Evolutionary conservation across 2,888 invertebrate genomes (phyloP).

Genomic region (Temnothorax rugatulus): DNA sequence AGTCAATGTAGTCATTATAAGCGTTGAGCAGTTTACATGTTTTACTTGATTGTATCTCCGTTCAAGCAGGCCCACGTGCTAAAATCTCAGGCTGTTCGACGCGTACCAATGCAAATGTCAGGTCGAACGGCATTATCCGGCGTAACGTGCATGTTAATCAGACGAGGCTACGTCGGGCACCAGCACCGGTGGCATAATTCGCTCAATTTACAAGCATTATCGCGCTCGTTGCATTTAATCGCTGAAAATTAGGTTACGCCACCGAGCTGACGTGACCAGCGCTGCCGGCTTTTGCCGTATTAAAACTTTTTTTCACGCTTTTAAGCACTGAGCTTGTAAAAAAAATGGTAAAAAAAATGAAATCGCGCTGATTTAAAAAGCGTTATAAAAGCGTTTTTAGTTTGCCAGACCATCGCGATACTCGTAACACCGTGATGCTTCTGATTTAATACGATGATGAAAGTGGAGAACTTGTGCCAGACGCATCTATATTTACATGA

Average conservation of each 20-base stretch:
- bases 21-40: constrained; percentile 11
- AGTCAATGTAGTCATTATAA: neutral
- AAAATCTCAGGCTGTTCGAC: constrained; percentile 77
- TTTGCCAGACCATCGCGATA: neutral
- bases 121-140: constrained; percentile 76
- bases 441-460: constrained; percentile 15
- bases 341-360: constrained; percentile 14
- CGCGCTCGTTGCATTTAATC: constrained; percentile 83
- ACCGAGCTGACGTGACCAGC: constrained; percentile 72
- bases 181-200: constrained; percentile 83
- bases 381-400: constrained; percentile 28
- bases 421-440: neutral
- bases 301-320: constrained; percentile 49
- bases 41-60: neutral
- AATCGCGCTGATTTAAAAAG: constrained; percentile 38
- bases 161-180: constrained; percentile 76
- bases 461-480: neutral
- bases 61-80: constrained; percentile 55
- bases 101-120: constrained; percentile 82
- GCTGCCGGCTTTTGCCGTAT: constrained; percentile 51
- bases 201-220: constrained; percentile 85
- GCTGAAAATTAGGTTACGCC: constrained; percentile 81
- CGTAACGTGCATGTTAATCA: constrained; percentile 84
- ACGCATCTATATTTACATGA: neutral
- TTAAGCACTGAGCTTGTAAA: constrained; percentile 36